Conservation (phyloP, 2,797 vertebrate genomes). For the Ispidina lecontei region DNA sequence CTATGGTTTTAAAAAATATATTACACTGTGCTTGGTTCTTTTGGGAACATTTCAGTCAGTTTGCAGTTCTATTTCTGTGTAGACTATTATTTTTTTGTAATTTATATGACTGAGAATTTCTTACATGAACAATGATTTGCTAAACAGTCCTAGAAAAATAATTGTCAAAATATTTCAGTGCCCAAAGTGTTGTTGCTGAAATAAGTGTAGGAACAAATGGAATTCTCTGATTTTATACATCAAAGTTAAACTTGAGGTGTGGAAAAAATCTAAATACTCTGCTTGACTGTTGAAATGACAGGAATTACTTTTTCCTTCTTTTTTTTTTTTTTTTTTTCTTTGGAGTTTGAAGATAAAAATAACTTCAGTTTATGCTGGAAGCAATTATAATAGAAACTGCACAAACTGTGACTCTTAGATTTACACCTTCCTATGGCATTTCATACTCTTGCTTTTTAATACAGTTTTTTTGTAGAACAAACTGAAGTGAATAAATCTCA, state of each 20-base stretch:
- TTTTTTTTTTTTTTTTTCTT: neutral
- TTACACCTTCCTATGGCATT: neutral
- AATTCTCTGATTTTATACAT: slow-evolving; percentile 8
- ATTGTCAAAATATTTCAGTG: neutral
- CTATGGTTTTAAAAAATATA: neutral
- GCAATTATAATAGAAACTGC: neutral
- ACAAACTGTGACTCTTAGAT: neutral
- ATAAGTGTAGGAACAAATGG: neutral
- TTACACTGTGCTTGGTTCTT: neutral
- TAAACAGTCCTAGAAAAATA: neutral
- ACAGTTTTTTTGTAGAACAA: slow-evolving; percentile 14
- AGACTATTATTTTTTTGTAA: neutral
- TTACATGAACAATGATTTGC: neutral
- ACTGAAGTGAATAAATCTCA: slow-evolving; percentile 39
- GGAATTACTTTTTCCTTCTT: neutral
- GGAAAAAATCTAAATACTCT: neutral
- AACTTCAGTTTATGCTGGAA: neutral
- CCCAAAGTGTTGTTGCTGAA: neutral
- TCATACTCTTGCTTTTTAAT: slow-evolving; percentile 15
- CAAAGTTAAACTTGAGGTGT: neutral
- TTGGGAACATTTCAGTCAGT: neutral
- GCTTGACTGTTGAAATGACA: neutral
- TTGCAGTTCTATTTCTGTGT: neutral
- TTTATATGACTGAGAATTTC: neutral
- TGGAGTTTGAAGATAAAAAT: slow-evolving; percentile 4